Evolutionary conservation across 2,797 vertebrate species (phyloP).

Genomic region (Anguilla obscura): DNA sequence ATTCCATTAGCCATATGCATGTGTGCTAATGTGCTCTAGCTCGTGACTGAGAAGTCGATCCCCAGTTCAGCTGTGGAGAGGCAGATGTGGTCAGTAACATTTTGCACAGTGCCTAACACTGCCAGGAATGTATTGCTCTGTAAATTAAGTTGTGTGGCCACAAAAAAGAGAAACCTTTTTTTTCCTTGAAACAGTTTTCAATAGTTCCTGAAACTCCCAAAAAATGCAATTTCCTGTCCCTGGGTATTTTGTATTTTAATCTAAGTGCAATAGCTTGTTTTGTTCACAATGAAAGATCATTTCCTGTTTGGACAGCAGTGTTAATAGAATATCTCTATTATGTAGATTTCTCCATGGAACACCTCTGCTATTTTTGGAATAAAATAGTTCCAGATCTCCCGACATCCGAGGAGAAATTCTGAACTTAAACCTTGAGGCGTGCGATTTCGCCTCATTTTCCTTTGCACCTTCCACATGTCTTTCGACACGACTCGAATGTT

Average conservation of each 20-base stretch:
- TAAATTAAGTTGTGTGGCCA: neutral
- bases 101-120: constrained; percentile 30
- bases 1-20: neutral
- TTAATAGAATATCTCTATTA: constrained; percentile 7
- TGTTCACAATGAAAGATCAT: neutral
- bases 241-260: neutral
- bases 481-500: constrained; percentile 61
- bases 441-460: constrained; percentile 51
- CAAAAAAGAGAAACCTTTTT: neutral
- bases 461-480: constrained; percentile 49
- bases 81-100: constrained; percentile 51
- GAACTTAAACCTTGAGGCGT: constrained; percentile 31
- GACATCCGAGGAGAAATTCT: constrained; percentile 37
- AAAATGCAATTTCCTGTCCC: constrained; percentile 19
- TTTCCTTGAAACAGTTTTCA: neutral
- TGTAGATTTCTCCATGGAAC: neutral
- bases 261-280: neutral
- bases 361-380: neutral
- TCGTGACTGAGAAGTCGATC: neutral
- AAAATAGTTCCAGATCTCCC: neutral
- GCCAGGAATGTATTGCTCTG: neutral
- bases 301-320: neutral
- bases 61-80: constrained; percentile 29
- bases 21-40: neutral
- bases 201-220: neutral